Conservation (phyloP, 2,888 invertebrate species). For the Matsumyia berberina region DNA sequence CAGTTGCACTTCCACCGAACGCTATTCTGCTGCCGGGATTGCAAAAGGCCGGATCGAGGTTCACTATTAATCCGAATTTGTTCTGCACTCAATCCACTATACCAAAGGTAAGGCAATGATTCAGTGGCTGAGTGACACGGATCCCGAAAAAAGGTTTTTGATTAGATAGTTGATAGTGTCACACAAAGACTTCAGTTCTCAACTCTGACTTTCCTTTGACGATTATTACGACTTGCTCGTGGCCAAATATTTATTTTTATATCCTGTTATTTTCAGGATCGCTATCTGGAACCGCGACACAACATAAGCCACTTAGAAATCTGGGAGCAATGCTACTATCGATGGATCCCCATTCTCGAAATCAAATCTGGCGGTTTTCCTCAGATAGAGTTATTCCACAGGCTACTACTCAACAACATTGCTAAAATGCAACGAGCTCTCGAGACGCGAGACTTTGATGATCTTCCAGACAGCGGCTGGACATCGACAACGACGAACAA, state of each 20-base stretch:
- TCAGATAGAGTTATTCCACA: constrained; percentile 84
- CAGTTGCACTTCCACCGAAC: constrained; percentile 81
- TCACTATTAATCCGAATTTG: constrained; percentile 81
- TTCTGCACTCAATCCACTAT: constrained; percentile 82
- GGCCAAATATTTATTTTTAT: constrained; percentile 7
- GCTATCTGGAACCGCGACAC: constrained; percentile 85
- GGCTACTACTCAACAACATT: constrained; percentile 83
- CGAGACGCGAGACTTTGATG: constrained; percentile 83
- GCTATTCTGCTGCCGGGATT: constrained; percentile 80
- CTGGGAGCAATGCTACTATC: constrained; percentile 95
- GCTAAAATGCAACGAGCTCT: constrained; percentile 83
- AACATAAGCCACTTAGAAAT: constrained; percentile 87
- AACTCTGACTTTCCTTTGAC: too few species aligned
- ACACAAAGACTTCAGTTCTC: too few species aligned
- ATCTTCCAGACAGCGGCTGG: constrained; percentile 80
- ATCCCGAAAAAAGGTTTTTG: too few species aligned
- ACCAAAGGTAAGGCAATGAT: constrained; percentile 78
- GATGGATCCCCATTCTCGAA: constrained; percentile 94
- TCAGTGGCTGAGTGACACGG: too few species aligned
- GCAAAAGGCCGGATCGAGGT: constrained; percentile 78
- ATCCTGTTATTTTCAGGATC: too few species aligned
- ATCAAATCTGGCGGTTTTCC: constrained; percentile 84
- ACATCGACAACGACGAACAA: constrained; percentile 25
- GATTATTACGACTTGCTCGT: too few species aligned
- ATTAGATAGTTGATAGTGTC: too few species aligned